These are phyloP conservation scores for Sepioteuthis lessoniana DNA, from an alignment of 2,888 invertebrate genomes.

Conservation along the genomic window DNA sequence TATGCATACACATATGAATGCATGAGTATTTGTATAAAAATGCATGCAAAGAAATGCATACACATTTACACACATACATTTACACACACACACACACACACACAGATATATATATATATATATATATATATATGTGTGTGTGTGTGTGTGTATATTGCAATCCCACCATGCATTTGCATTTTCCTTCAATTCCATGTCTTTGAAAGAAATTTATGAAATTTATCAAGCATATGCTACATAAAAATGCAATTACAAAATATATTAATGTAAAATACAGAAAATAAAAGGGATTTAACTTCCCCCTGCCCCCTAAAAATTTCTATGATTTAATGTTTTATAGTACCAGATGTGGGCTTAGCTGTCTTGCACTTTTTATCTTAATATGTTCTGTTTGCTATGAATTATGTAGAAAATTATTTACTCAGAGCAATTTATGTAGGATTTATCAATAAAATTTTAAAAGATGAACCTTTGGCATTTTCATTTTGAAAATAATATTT, in stretches of 20 bases:
- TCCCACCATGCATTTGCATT: neutral
- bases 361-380: neutral
- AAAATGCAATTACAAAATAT: neutral
- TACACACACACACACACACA: too few relatives aligned
- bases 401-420: neutral
- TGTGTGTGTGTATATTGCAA: neutral
- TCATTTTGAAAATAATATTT: neutral
- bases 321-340: neutral
- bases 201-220: slow-evolving; percentile 33
- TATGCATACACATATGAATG: too few relatives aligned
- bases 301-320: neutral
- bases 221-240: neutral
- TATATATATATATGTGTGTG: neutral
- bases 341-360: neutral
- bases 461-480: neutral
- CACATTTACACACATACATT: too few relatives aligned
- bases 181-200: neutral
- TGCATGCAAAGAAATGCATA: neutral
- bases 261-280: slow-evolving; percentile 15
- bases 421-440: neutral
- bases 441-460: neutral
- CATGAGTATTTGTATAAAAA: too few relatives aligned
- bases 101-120: neutral
- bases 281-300: neutral
- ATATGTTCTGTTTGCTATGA: neutral